A percentile compares a stretch with the other conserved stretches of the same genome.
Evolutionary conservation across 1,140 invertebrate genomes (phyloP).

Genomic region (Acromyrmex charruanus): DNA sequence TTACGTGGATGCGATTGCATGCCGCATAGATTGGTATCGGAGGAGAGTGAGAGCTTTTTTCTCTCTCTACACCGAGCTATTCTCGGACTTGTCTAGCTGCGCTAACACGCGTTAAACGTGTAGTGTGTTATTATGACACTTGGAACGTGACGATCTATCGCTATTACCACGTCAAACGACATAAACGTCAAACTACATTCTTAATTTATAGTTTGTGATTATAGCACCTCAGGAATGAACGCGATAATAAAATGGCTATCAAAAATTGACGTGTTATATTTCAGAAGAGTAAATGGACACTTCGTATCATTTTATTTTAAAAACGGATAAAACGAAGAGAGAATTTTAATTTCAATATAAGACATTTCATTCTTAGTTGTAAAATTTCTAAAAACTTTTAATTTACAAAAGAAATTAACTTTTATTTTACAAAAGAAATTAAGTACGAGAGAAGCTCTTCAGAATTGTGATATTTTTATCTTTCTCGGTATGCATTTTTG

Average conservation of each 20-base stretch:
- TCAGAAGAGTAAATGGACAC: background rate
- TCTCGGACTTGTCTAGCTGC: background rate
- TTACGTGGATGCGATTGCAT: conserved; percentile 35
- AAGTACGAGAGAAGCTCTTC: background rate
- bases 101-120: background rate
- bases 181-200: conserved; percentile 11
- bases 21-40: conserved; percentile 12
- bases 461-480: background rate
- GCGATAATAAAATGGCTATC: background rate
- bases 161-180: conserved; percentile 3
- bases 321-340: background rate
- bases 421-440: background rate
- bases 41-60: conserved; percentile 13
- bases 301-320: background rate
- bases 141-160: conserved; percentile 7
- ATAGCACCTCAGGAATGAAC: background rate
- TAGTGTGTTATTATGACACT: conserved; percentile 23
- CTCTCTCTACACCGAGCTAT: background rate
- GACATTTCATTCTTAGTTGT: background rate
- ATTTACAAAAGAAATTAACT: background rate
- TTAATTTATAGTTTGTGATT: conserved; percentile 27
- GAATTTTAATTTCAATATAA: background rate
- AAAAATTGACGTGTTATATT: background rate
- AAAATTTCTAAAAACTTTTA: background rate
- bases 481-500: background rate